Percentiles rank a stretch among this genome's conserved stretches.
Evolutionary conservation across 2,888 invertebrate genomes (phyloP).

Genomic region (Shargacucullia verbasci): DNA sequence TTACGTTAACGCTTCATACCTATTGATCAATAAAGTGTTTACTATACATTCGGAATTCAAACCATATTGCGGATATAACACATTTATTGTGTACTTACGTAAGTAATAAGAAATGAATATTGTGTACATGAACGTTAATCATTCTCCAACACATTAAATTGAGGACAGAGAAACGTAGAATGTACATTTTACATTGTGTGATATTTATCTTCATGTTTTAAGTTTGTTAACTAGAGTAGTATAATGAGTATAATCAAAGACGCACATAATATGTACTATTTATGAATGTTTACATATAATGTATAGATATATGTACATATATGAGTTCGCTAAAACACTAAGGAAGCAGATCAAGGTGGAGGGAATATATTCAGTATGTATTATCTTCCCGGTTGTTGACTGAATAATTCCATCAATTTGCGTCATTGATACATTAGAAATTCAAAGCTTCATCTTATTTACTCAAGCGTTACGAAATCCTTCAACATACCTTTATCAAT

Average conservation of each 20-base stretch:
- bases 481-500: constrained; percentile 10
- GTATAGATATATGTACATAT: constrained; percentile 44
- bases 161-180: neutral
- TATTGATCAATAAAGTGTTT: constrained; percentile 37
- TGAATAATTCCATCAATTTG: constrained; percentile 75
- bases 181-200: constrained; percentile 7
- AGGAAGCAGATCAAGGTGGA: constrained; percentile 78
- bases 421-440: constrained; percentile 73
- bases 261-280: constrained; percentile 23
- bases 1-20: constrained; percentile 25
- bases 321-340: constrained; percentile 40
- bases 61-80: constrained; percentile 22
- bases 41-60: constrained; percentile 22
- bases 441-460: constrained; percentile 56
- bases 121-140: constrained; percentile 9
- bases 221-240: constrained; percentile 26
- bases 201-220: constrained; percentile 20
- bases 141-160: constrained; percentile 4
- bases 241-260: constrained; percentile 3
- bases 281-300: constrained; percentile 30
- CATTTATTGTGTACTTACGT: constrained; percentile 17
- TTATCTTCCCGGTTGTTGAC: constrained; percentile 69
- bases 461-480: constrained; percentile 19
- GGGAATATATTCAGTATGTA: constrained; percentile 69
- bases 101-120: constrained; percentile 3